A percentile compares a stretch with the other conserved stretches of the same genome.
Conservation (phyloP, 2,888 invertebrate genomes). For the Caenorhabditis afra region DNA sequence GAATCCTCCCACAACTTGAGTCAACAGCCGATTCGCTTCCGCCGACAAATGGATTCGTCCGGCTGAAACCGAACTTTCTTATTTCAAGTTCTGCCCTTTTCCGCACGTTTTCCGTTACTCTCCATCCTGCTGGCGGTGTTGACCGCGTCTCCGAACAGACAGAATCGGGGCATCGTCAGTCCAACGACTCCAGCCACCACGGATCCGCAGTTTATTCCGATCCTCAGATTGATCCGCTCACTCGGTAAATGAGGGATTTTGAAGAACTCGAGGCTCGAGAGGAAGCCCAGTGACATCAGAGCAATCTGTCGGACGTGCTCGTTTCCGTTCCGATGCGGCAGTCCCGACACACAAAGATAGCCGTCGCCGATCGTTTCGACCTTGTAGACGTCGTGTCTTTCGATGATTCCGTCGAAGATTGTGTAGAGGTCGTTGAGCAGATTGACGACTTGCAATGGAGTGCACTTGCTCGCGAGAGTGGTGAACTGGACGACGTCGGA, state of each 20-base stretch:
- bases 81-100: not conserved
- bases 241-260: slow-evolving; percentile 65
- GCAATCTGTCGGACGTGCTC: slow-evolving; percentile 65
- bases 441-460: slow-evolving; percentile 73
- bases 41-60: slow-evolving; percentile 74
- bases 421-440: slow-evolving; percentile 78
- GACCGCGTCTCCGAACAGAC: slow-evolving; percentile 75
- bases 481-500: slow-evolving; percentile 74
- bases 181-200: slow-evolving; percentile 73
- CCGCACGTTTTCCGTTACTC: slow-evolving; percentile 70
- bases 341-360: slow-evolving; percentile 70
- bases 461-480: slow-evolving; percentile 69
- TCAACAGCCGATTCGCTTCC: slow-evolving; percentile 68
- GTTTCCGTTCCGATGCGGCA: slow-evolving; percentile 72
- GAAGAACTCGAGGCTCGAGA: slow-evolving; percentile 63
- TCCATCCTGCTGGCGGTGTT: slow-evolving; percentile 74
- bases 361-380: slow-evolving; percentile 75
- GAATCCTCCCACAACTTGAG: slow-evolving; percentile 71
- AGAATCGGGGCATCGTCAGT: slow-evolving; percentile 73
- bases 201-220: slow-evolving; percentile 70
- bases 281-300: slow-evolving; percentile 61
- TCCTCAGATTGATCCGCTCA: slow-evolving; percentile 69
- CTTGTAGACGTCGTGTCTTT: slow-evolving; percentile 78
- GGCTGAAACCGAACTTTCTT: slow-evolving; percentile 46
- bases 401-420: slow-evolving; percentile 77